Base-by-base conservation (phyloP, 2,888 invertebrate species). In the Mimumesa dahlbomi region DNA sequence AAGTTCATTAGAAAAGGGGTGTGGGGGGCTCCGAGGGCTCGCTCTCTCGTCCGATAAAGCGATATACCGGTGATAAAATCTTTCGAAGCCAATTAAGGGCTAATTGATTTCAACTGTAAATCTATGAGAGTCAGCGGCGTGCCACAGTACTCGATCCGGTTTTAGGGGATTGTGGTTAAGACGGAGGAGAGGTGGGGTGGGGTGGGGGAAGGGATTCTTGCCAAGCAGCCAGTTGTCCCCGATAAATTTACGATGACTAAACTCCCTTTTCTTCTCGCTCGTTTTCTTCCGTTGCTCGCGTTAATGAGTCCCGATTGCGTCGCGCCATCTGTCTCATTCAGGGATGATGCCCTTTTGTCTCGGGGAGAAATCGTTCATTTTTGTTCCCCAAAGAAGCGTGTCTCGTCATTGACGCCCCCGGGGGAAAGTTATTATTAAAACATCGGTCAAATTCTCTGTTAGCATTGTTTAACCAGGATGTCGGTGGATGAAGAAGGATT, bases 61-160 rank as follows among this genome's bases (percentile, higher is more conserved):
- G 66, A 75, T 72, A n/a, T n/a, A 69, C 59, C 22, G 50, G 57
- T 38, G 56, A 56, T 38, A 40, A 64, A n/a, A 58, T 50, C 59
- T 67, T 50, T 68, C 68, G 48, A 50, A 59, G 73, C 79, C 86
- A 84, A 84, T 85, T 84, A 82, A 73, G 56, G 53, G 75, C 83
- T 86, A 86, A 86, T 86, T 86, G 86, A 85, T 84, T 85, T 86
- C 80, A 73, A 85, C 79, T 83, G 85, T 85, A 84, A 85, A 83
- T 85, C 82, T 81, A 83, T 77, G 77, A 76, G 76, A 11, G 18
- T 38, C 18, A n/a, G 77, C 70, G 77, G 68, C 74, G 73, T 25
- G 25, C 7, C 25, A 5, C 76, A 70, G 63, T 74, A 75, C 72
- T 73, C 72, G 66, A 66, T 58, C 49, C 58, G 64, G 62, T 50